These are phyloP conservation scores for Morelia viridis DNA, from an alignment of 2,797 vertebrate genomes.

Conservation along the genomic window DNA sequence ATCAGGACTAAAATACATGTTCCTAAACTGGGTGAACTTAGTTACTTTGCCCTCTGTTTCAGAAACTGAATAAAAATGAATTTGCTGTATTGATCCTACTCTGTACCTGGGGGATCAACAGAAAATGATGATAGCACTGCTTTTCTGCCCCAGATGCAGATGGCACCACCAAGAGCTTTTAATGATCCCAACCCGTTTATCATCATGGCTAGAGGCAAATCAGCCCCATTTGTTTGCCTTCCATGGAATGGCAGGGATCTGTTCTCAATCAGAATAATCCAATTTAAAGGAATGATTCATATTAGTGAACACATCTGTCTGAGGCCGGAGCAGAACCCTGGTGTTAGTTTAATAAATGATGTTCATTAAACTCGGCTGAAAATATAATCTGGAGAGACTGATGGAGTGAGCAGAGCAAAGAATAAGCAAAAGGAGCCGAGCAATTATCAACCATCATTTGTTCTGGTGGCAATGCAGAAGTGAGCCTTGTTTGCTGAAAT, in stretches of 20 bases:
- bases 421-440: slow-evolving; percentile 72
- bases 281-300: slow-evolving; percentile 76
- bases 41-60: slow-evolving; percentile 15
- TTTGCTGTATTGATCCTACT: slow-evolving; percentile 11
- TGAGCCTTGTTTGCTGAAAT: slow-evolving; percentile 71
- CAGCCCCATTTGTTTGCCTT: slow-evolving; percentile 62
- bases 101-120: background rate
- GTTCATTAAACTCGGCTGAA: slow-evolving; percentile 77
- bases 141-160: slow-evolving; percentile 44
- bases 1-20: background rate
- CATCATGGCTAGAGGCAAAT: slow-evolving; percentile 62
- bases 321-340: slow-evolving; percentile 71
- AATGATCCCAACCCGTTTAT: slow-evolving; percentile 49
- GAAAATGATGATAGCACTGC: slow-evolving; percentile 23
- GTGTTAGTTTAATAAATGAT: slow-evolving; percentile 77
- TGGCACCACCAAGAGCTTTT: slow-evolving; percentile 57
- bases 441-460: slow-evolving; percentile 73
- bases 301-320: slow-evolving; percentile 75
- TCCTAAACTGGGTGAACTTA: background rate
- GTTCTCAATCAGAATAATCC: slow-evolving; percentile 74
- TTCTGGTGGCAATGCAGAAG: slow-evolving; percentile 60
- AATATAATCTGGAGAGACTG: slow-evolving; percentile 75
- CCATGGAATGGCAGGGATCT: slow-evolving; percentile 56
- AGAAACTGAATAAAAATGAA: slow-evolving; percentile 15
- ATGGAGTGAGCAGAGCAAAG: slow-evolving; percentile 71